A percentile compares a stretch with the other conserved stretches of the same genome.
Conservation (phyloP, 1,140 invertebrate genomes). For the Lanistes nyassanus region DNA sequence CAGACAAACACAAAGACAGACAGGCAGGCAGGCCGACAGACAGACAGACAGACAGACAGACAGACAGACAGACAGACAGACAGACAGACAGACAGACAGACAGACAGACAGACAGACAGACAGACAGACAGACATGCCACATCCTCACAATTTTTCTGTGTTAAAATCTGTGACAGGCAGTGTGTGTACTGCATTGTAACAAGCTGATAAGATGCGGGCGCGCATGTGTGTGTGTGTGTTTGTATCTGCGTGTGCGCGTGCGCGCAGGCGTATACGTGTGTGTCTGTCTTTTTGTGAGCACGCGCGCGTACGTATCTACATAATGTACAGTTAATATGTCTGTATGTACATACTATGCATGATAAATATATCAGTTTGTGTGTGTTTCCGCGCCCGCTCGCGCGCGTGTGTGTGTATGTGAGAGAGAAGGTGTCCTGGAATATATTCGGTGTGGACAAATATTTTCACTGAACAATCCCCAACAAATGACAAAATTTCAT, state of each 20-base stretch:
- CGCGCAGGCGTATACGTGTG: neutral
- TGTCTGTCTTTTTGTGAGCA: too few species aligned
- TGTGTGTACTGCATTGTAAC: too few species aligned
- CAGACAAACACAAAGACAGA: conserved; percentile 8
- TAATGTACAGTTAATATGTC: too few species aligned
- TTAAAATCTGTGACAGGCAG: too few species aligned
- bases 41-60: neutral
- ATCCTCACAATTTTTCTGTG: too few species aligned
- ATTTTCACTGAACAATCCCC: too few species aligned
- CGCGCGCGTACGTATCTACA: too few species aligned
- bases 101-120: conserved; percentile 14
- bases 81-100: conserved; percentile 45
- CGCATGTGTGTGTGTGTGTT: conserved; percentile 6
- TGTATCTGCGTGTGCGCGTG: conserved; percentile 4
- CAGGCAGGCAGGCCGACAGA: neutral
- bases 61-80: conserved; percentile 27
- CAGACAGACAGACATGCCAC: neutral
- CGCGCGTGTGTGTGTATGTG: neutral
- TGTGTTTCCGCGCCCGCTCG: neutral
- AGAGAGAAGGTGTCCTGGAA: neutral
- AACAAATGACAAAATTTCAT: too few species aligned
- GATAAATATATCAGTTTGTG: neutral
- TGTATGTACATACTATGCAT: neutral
- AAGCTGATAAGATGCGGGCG: neutral
- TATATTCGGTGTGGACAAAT: too few species aligned